phyloP scores from a whole-genome alignment of 2,888 invertebrate species.

The Cosmorhoe ocellata region DNA sequence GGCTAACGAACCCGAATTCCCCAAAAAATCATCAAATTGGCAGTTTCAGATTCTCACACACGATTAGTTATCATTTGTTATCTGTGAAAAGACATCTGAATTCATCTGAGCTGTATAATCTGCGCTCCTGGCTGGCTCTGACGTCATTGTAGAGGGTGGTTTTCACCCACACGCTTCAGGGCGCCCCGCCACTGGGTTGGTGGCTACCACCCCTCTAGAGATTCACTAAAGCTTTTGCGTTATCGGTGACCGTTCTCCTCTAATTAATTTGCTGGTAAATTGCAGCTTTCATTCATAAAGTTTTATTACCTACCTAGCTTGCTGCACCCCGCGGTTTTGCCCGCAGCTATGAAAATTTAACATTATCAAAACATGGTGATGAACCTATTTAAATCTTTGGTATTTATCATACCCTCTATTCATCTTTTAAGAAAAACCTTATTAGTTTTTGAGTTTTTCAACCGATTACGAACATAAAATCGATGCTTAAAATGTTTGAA shows the following conservation, averaged over 20 bases:
- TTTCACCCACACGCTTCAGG: conserved; percentile 14
- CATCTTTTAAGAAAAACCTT: too few species aligned
- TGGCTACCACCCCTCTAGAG: conserved; percentile 25
- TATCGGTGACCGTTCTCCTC: conserved; percentile 36
- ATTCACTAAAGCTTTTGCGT: conserved; percentile 38
- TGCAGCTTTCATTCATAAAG: conserved; percentile 35
- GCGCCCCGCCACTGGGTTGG: background rate
- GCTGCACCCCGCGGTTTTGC: too few species aligned
- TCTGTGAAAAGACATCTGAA: conserved; percentile 32
- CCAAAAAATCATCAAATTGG: conserved; percentile 12
- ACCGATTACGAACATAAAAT: too few species aligned
- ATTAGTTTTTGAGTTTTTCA: too few species aligned
- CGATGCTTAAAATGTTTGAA: too few species aligned
- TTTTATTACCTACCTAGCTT: conserved; percentile 29
- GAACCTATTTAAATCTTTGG: too few species aligned
- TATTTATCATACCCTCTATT: too few species aligned
- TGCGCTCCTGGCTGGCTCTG: conserved; percentile 39
- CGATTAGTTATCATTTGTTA: conserved; percentile 19
- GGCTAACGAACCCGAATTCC: background rate
- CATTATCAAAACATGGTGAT: too few species aligned
- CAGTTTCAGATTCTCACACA: conserved; percentile 18
- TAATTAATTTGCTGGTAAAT: conserved; percentile 47
- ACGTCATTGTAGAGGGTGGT: conserved; percentile 46
- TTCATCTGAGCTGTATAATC: conserved; percentile 38
- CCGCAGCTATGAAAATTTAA: too few species aligned